Conservation (phyloP, 92 coral and sea anemone species). For the Micromussa lordhowensis region DNA sequence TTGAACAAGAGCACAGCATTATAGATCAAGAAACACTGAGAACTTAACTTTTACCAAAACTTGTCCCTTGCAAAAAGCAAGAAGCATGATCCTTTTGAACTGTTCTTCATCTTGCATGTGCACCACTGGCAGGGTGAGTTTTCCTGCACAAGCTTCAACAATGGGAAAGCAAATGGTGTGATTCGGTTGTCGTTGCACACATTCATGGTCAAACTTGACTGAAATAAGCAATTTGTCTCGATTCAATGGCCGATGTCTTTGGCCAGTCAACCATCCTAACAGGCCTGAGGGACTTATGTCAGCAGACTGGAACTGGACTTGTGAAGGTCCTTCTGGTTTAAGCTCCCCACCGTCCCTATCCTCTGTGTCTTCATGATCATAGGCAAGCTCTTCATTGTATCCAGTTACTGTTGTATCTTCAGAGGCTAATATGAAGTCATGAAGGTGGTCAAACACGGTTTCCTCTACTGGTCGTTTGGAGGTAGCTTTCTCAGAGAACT, state of each 20-base stretch:
- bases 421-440: slow-evolving; percentile 50
- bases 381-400: slow-evolving; percentile 57
- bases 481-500: slow-evolving; percentile 63
- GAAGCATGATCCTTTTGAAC: slow-evolving; percentile 44
- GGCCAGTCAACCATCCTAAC: slow-evolving; percentile 78
- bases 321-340: slow-evolving; percentile 33
- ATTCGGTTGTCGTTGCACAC: slow-evolving; percentile 36
- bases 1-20: too few species aligned
- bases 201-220: slow-evolving; percentile 47
- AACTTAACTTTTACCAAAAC: slow-evolving; percentile 20
- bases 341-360: slow-evolving; percentile 31
- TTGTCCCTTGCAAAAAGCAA: slow-evolving; percentile 51
- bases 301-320: slow-evolving; percentile 40
- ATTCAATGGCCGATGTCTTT: slow-evolving; percentile 53
- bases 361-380: slow-evolving; percentile 46
- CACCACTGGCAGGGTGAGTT: slow-evolving; percentile 48
- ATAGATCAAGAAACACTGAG: neutral
- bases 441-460: slow-evolving; percentile 62
- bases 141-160: slow-evolving; percentile 46
- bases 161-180: slow-evolving; percentile 45
- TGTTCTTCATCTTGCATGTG: slow-evolving; percentile 33
- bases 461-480: slow-evolving; percentile 58
- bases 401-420: slow-evolving; percentile 60
- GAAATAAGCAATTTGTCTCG: slow-evolving; percentile 40
- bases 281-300: slow-evolving; percentile 64